phyloP scores from a whole-genome alignment of 2,113 vertebrate genomes.

The Gallinago paraguaiae region DNA sequence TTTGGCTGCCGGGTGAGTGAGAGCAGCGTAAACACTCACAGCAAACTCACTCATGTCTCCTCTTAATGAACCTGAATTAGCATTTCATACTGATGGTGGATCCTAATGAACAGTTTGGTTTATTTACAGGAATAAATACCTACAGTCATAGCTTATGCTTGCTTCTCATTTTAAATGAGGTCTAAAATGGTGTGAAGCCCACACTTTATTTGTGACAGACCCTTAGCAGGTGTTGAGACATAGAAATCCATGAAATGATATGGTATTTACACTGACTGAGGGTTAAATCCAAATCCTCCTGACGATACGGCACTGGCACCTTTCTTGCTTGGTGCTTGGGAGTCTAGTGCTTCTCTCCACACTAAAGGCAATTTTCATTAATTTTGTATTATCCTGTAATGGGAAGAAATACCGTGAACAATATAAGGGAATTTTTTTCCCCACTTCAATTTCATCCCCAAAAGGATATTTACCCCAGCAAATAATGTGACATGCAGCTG shows the following conservation, averaged over 20 bases:
- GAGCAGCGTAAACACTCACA: neutral
- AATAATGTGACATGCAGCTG: neutral
- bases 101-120: neutral
- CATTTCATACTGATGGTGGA: neutral
- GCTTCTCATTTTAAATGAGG: neutral
- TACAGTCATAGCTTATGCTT: neutral
- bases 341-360: neutral
- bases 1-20: neutral
- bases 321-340: neutral
- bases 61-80: neutral
- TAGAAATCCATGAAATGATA: neutral
- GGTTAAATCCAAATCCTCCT: neutral
- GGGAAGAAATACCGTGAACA: neutral
- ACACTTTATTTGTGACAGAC: neutral
- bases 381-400: neutral
- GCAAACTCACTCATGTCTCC: neutral
- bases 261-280: neutral
- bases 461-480: slow-evolving; percentile 6
- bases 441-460: neutral
- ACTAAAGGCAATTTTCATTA: slow-evolving; percentile 9
- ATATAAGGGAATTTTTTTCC: neutral
- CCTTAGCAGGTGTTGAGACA: neutral
- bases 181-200: neutral
- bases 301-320: neutral
- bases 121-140: neutral